phyloP scores from a whole-genome alignment of 2,797 vertebrate species.

The Hybognathus amarus region DNA sequence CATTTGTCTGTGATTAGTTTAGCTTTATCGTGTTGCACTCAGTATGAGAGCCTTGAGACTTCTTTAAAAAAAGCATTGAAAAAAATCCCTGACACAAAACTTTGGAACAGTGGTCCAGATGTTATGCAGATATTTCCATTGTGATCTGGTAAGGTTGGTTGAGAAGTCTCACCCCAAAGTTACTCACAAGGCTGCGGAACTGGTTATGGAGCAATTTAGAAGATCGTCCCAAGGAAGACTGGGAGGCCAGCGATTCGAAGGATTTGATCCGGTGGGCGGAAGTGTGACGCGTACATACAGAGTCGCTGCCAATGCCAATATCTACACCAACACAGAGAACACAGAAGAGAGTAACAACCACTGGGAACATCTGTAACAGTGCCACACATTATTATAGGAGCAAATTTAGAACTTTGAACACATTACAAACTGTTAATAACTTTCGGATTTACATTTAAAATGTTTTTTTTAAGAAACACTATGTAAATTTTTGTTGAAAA shows the following conservation, averaged over 20 bases:
- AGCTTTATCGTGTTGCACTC: too few relatives aligned
- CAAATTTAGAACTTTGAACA: not conserved
- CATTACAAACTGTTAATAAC: not conserved
- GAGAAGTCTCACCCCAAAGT: not conserved
- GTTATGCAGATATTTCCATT: not conserved
- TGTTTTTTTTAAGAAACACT: not conserved
- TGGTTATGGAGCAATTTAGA: constrained; percentile 92
- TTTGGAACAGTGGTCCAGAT: not conserved
- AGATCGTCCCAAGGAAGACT: constrained; percentile 82
- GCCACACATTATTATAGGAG: not conserved
- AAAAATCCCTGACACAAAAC: not conserved
- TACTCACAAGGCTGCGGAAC: constrained; percentile 89
- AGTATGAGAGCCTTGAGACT: not conserved
- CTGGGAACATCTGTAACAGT: not conserved
- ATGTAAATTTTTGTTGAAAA: not conserved
- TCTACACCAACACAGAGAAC: constrained; percentile 68
- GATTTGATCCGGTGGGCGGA: constrained; percentile 92
- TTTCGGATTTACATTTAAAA: not conserved
- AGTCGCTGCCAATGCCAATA: constrained; percentile 85
- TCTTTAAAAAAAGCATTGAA: not conserved
- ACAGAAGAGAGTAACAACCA: not conserved
- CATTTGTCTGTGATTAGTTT: too few relatives aligned
- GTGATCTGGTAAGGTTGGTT: not conserved
- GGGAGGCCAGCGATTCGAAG: constrained; percentile 91
- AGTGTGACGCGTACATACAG: constrained; percentile 81